Conservation (phyloP, 2,113 vertebrate species). For the Montifringilla adamsi region DNA sequence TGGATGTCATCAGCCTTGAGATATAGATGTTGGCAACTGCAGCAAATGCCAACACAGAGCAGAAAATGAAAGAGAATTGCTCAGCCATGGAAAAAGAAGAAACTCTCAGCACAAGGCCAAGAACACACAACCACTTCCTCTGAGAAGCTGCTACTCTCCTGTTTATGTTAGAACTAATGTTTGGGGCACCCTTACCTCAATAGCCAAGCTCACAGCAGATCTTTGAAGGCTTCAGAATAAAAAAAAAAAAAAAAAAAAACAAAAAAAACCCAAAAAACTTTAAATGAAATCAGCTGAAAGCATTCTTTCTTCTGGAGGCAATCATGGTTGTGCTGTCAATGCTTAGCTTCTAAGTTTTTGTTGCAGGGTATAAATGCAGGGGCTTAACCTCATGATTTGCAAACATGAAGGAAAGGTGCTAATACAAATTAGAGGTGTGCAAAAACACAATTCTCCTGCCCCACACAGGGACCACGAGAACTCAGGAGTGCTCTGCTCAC, state of each 20-base stretch:
- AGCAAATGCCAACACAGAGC: not conserved
- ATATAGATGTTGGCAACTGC: not conserved
- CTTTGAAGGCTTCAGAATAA: not conserved
- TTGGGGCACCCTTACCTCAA: not conserved
- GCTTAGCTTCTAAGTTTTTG: not conserved
- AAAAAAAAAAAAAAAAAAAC: not conserved
- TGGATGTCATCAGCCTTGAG: not conserved
- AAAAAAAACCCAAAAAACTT: not conserved
- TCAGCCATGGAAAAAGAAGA: conserved; percentile 32
- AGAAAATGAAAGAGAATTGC: conserved; percentile 10
- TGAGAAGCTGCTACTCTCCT: conserved; percentile 10
- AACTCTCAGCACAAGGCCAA: conserved; percentile 24
- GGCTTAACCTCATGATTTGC: not conserved
- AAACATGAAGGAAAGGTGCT: not conserved
- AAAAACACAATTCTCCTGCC: not conserved
- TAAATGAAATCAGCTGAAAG: not conserved
- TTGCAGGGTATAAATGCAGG: not conserved
- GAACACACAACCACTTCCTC: conserved; percentile 56
- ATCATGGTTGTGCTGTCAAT: not conserved
- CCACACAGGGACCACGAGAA: not conserved
- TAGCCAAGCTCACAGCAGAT: not conserved
- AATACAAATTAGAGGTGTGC: not conserved
- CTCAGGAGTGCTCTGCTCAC: not conserved
- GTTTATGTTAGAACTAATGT: not conserved
- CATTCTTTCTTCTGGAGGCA: not conserved